Base-by-base conservation (phyloP, 2,113 vertebrate genomes). In the Pristiophorus japonicus region DNA sequence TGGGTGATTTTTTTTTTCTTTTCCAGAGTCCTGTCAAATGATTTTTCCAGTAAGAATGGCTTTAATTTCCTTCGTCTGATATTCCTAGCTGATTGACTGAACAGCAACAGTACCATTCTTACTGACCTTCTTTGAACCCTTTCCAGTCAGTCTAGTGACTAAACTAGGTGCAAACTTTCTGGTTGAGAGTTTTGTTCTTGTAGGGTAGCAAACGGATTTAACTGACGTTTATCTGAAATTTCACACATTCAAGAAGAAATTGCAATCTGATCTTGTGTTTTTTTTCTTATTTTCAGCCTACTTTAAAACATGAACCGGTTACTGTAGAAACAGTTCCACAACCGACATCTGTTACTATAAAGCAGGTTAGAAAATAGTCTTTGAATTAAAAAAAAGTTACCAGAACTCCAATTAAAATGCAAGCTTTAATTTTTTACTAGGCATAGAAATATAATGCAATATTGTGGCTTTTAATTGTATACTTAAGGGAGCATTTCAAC, bases 301-400 rank as follows among this genome's bases (percentile, higher is more conserved):
- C 66, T 51, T 67, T 45, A 94, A 67, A 67, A 73, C 93, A 70
- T 38, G 66, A 47, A 14, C 45, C 93, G 51, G 93, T 70, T 45
- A 51, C 45, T 3, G n/a, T 51, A 14, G 65, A 94, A 94, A 14
- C 65, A 62, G 14, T 94, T 70, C 45, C 93, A 47, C 65, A 94
- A 27, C 38, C 42, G 18, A 30, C 65, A 27, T 73, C 93, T 70
- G 93, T 94, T 34, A 30, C 93, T 30, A 51, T 94, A 70, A 94
- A 94, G 66, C 93, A 94, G 93, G 93, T 94, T 45, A 94, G 93
- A 59, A 34, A 59, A 67, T 42, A 67, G 18, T 93, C 78, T 24
- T 70, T n/a, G n/a, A 20, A 4, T 7, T n/a, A n/a, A 16, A 63
- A n/a, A 63, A 92, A 18, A 92, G 47, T 85, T 22, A 45, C 14